Conservation (phyloP, 64 coral and sea anemone species). For the Catalaphyllia jardinei region DNA sequence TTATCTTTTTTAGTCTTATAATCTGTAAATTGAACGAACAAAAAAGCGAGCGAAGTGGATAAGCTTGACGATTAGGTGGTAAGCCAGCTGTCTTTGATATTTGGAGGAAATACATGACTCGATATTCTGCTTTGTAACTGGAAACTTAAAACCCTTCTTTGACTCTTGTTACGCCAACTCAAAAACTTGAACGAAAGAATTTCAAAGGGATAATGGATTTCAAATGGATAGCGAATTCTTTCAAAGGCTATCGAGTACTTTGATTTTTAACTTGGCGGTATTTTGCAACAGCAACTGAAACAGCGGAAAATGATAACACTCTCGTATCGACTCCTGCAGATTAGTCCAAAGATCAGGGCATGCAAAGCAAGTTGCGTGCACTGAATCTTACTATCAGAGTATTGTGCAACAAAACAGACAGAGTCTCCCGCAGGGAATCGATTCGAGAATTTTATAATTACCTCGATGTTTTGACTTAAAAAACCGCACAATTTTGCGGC, state of each 20-base stretch:
- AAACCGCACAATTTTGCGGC: neutral
- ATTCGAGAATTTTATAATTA: neutral
- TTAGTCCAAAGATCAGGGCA: no score
- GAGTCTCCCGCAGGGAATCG: neutral
- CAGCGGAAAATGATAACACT: no score
- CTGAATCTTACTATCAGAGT: neutral
- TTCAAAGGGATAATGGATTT: no score
- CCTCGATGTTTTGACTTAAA: neutral
- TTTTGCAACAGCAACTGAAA: no score
- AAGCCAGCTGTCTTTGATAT: conserved; percentile 2
- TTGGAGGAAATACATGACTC: neutral
- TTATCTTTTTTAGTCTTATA: neutral
- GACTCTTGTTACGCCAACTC: no score
- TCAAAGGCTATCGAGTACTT: no score
- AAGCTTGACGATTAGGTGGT: neutral
- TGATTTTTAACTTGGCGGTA: no score
- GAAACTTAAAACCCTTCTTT: neutral
- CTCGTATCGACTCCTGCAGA: no score
- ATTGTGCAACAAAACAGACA: neutral
- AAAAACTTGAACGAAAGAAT: no score
- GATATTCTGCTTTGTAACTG: neutral
- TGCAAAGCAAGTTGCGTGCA: neutral
- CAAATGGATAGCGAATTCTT: no score
- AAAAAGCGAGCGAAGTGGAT: neutral
- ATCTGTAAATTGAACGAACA: neutral